A percentile compares a stretch with the other conserved stretches of the same genome.
Evolutionary conservation across 2,113 vertebrate species (phyloP).

Genomic region (cattle (Bos taurus)): DNA sequence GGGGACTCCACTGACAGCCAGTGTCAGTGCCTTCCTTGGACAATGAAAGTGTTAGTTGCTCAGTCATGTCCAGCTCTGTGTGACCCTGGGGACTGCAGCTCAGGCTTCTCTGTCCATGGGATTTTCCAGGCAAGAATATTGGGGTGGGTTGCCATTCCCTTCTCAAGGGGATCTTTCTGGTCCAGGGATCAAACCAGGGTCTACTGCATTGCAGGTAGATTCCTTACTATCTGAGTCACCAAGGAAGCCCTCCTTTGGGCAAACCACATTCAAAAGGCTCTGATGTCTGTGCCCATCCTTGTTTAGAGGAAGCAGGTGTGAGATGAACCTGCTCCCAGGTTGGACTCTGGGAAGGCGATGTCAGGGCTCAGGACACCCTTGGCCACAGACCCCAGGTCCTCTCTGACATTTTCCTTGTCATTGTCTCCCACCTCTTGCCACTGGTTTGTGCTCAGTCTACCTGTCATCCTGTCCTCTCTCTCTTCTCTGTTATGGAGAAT

Average conservation of each 20-base stretch:
- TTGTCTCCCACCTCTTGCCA: too few species aligned
- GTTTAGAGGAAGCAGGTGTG: not conserved
- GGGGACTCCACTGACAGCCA: rapidly evolving
- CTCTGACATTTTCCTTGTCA: rapidly evolving
- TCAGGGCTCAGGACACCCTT: rapidly evolving
- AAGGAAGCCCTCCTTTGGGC: not conserved
- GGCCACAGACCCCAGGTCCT: rapidly evolving
- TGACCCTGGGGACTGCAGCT: not conserved
- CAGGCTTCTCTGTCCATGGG: not conserved
- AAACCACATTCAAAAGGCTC: rapidly evolving
- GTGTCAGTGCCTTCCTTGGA: not conserved
- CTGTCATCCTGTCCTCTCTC: not conserved
- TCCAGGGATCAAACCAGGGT: not conserved
- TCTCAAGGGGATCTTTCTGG: not conserved
- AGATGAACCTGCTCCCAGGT: rapidly evolving
- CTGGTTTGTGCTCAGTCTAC: rapidly evolving
- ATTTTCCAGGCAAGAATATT: not conserved
- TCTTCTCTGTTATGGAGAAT: too few species aligned
- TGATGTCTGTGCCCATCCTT: rapidly evolving
- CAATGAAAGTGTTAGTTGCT: not conserved
- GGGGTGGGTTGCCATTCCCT: not conserved
- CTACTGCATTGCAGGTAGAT: not conserved
- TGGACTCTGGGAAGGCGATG: rapidly evolving
- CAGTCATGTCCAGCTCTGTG: not conserved
- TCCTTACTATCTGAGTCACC: not conserved